phyloP scores from a whole-genome alignment of 2,888 invertebrate genomes.

The Glaucopsyche alexis region DNA sequence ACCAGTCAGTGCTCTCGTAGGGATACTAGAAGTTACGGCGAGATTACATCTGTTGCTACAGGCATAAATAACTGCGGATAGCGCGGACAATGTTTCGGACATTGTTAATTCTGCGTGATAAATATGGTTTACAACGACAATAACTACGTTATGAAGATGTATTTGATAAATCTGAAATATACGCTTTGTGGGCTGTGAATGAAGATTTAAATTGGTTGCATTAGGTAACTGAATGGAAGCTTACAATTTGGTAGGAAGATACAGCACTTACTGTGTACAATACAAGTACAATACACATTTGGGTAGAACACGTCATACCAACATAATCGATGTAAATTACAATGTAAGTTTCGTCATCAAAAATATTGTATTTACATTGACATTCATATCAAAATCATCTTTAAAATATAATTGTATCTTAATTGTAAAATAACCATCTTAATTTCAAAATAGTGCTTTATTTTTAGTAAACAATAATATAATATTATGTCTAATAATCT shows the following conservation, averaged over 20 bases:
- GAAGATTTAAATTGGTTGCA: slow-evolving; percentile 11
- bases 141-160: slow-evolving; percentile 32
- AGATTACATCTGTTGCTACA: slow-evolving; percentile 53
- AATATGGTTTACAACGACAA: slow-evolving; percentile 36
- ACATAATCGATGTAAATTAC: neutral
- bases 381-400: no score
- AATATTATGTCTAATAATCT: no score
- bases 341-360: no score
- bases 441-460: no score
- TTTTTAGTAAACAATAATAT: no score
- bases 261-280: no score
- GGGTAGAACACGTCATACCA: neutral
- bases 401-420: no score
- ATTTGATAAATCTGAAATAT: slow-evolving; percentile 28
- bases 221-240: slow-evolving; percentile 10
- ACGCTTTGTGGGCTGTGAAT: slow-evolving; percentile 7
- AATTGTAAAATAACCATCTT: no score
- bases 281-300: neutral
- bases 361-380: no score
- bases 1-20: slow-evolving; percentile 23
- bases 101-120: slow-evolving; percentile 35
- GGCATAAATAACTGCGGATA: slow-evolving; percentile 41
- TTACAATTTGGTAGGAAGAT: neutral
- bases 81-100: slow-evolving; percentile 34
- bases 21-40: slow-evolving; percentile 28